phyloP scores from a whole-genome alignment of 1,140 invertebrate species.

The Drosophila teissieri region DNA sequence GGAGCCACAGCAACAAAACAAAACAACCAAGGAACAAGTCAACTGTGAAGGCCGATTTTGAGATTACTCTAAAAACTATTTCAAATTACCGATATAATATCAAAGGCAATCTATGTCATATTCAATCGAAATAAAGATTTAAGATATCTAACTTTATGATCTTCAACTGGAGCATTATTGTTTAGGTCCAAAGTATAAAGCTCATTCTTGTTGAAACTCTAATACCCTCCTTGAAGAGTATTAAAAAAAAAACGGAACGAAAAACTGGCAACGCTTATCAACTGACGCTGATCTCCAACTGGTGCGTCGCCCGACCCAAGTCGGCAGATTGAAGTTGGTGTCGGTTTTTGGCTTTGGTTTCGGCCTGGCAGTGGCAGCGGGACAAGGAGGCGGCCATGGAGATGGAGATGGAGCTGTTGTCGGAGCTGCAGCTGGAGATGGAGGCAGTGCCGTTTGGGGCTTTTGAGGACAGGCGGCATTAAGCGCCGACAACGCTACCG shows the following conservation, averaged over 20 bases:
- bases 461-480: conserved; percentile 73
- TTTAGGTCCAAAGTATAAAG: background rate
- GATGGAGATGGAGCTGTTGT: conserved; percentile 26
- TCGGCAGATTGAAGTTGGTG: conserved; percentile 46
- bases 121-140: too few species aligned
- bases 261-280: conserved; percentile 60
- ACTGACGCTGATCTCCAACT: conserved; percentile 72
- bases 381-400: conserved; percentile 2
- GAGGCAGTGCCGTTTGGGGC: conserved; percentile 68
- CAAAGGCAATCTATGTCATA: background rate
- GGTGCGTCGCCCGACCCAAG: conserved; percentile 50
- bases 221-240: conserved; percentile 15
- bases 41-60: background rate
- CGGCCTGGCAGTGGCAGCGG: conserved; percentile 14
- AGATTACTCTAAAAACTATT: background rate
- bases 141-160: background rate
- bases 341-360: conserved; percentile 30
- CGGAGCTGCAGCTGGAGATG: conserved; percentile 25
- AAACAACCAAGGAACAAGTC: background rate
- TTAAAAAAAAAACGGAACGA: conserved; percentile 22
- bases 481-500: conserved; percentile 67
- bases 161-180: too few species aligned
- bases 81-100: background rate
- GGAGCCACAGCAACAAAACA: conserved; percentile 5
- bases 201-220: background rate